These are phyloP conservation scores for Drosophila punjabiensis DNA, from an alignment of 1,140 invertebrate species.

Conservation along the genomic window DNA sequence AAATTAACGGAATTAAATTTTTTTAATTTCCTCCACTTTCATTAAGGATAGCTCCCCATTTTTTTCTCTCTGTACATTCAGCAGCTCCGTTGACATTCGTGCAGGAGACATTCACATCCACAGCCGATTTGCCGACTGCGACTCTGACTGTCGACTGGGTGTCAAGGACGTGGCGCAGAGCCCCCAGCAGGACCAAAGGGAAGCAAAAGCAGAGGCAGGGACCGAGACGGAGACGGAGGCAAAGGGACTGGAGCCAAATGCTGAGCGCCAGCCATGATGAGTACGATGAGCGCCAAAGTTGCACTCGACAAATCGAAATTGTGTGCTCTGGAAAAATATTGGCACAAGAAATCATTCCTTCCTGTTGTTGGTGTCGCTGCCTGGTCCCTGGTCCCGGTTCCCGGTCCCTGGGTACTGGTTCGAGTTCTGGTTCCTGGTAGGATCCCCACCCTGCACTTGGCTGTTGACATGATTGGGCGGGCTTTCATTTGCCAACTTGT, in stretches of 20 bases:
- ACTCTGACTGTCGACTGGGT: conserved; percentile 60
- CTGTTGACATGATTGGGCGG: conserved; percentile 80
- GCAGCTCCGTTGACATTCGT: conserved; percentile 75
- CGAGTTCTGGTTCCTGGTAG: conserved; percentile 4
- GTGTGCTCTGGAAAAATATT: conserved; percentile 85
- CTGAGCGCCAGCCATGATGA: conserved; percentile 76
- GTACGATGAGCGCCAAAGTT: conserved; percentile 83
- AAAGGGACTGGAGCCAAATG: conserved; percentile 58
- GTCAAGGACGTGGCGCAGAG: conserved; percentile 76
- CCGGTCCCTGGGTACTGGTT: conserved; percentile 15
- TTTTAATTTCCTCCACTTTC: too few species aligned
- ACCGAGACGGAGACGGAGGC: background rate
- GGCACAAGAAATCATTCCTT: conserved; percentile 85
- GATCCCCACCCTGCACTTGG: too few species aligned
- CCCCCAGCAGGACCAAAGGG: conserved; percentile 28
- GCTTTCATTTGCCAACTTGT: conserved; percentile 83
- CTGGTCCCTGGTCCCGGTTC: conserved; percentile 19
- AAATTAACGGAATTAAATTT: too few species aligned
- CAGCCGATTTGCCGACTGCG: conserved; percentile 45
- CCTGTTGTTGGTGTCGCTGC: conserved; percentile 80
- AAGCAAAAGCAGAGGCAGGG: conserved; percentile 2
- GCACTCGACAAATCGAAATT: conserved; percentile 85
- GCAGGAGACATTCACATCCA: conserved; percentile 66
- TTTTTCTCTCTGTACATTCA: conserved; percentile 16
- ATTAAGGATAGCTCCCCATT: background rate